These are phyloP conservation scores for Meta bourneti DNA, from an alignment of 2,888 invertebrate genomes.

Conservation along the genomic window DNA sequence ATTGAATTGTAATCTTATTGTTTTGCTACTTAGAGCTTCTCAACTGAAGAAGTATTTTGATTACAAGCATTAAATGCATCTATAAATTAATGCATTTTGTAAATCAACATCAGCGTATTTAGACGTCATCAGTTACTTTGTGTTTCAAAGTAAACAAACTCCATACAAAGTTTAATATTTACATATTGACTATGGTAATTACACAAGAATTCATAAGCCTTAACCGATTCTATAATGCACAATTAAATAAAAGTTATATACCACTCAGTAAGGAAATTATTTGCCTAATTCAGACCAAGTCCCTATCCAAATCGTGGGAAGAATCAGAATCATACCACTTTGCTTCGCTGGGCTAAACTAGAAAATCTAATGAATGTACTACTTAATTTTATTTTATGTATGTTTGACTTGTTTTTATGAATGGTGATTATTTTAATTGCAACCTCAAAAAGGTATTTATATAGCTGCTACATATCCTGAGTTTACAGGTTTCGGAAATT, in stretches of 20 bases:
- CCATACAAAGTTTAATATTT: background rate
- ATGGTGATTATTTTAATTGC: slow-evolving; percentile 58
- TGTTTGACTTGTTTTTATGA: slow-evolving; percentile 41
- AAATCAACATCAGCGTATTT: too few relatives aligned
- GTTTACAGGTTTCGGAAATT: slow-evolving; percentile 7
- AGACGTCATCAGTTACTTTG: too few relatives aligned
- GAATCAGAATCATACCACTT: background rate
- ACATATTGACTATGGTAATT: background rate
- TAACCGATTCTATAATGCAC: background rate
- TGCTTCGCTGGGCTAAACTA: background rate
- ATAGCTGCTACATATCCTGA: background rate
- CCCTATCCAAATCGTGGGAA: background rate
- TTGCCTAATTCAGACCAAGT: background rate
- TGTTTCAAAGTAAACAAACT: background rate
- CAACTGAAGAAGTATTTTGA: too few relatives aligned
- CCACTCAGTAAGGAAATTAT: background rate
- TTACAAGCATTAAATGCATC: too few relatives aligned
- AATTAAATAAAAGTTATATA: background rate
- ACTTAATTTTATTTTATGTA: slow-evolving; percentile 22
- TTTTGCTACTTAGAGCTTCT: too few relatives aligned
- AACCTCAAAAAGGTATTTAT: slow-evolving; percentile 19
- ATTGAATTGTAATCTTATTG: too few relatives aligned
- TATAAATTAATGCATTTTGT: too few relatives aligned
- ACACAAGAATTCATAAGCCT: background rate
- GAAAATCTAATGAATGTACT: background rate